phyloP scores from a whole-genome alignment of 1,140 invertebrate genomes.

The Pogonus chalceus region DNA sequence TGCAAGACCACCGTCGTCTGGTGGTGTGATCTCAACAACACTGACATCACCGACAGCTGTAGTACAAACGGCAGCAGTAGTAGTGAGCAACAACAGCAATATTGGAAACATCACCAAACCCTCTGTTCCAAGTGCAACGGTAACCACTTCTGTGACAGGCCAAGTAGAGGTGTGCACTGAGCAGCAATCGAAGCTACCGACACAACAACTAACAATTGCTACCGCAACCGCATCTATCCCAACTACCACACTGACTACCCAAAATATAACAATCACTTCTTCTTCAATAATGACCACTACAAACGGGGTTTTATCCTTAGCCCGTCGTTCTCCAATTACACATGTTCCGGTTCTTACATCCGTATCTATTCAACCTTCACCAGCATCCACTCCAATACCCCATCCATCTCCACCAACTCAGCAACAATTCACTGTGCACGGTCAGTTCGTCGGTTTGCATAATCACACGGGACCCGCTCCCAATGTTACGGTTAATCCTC shows the following conservation, averaged over 20 bases:
- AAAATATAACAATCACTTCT: background rate
- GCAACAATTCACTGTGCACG: slow-evolving; percentile 34
- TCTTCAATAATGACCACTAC: background rate
- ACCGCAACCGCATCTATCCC: slow-evolving; percentile 13
- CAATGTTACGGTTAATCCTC: slow-evolving; percentile 49
- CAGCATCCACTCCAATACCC: slow-evolving; percentile 29
- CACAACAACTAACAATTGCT: slow-evolving; percentile 12
- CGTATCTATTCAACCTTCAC: slow-evolving; percentile 32
- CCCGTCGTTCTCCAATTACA: background rate
- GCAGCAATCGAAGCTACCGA: slow-evolving; percentile 21
- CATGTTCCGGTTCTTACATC: background rate
- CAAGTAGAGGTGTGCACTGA: slow-evolving; percentile 42
- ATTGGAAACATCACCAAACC: slow-evolving; percentile 4
- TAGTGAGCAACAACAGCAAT: slow-evolving; percentile 9
- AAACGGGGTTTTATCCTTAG: background rate
- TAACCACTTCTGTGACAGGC: slow-evolving; percentile 26
- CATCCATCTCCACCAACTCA: slow-evolving; percentile 26
- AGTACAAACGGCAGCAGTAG: slow-evolving; percentile 10
- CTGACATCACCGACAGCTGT: background rate
- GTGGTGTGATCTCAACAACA: slow-evolving; percentile 10
- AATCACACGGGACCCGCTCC: slow-evolving; percentile 37
- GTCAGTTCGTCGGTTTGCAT: slow-evolving; percentile 30
- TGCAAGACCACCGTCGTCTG: slow-evolving; percentile 9
- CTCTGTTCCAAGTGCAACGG: slow-evolving; percentile 7
- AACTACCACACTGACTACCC: background rate